phyloP scores from a whole-genome alignment of 1,140 invertebrate genomes.

The Zaprionus africanus region DNA sequence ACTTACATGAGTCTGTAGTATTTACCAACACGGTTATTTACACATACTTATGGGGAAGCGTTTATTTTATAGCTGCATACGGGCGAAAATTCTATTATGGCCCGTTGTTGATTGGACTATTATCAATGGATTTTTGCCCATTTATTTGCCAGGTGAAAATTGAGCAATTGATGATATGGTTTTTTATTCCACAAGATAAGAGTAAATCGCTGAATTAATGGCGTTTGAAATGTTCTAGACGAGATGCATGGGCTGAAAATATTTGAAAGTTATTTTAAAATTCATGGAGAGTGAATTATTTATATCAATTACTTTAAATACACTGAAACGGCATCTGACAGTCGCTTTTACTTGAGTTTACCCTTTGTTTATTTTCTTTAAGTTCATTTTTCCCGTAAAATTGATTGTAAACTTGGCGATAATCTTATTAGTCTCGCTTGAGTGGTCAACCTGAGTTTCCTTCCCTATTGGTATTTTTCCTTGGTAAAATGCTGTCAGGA shows the following conservation, averaged over 20 bases:
- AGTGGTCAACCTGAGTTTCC: background rate
- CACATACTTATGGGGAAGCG: constrained; percentile 43
- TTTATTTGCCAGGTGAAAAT: constrained; percentile 45
- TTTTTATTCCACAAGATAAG: constrained; percentile 19
- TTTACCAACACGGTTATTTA: constrained; percentile 30
- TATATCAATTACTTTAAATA: background rate
- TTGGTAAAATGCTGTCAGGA: constrained; percentile 4
- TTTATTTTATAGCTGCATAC: constrained; percentile 38
- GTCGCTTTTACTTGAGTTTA: background rate
- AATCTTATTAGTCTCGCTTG: background rate
- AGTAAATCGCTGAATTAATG: constrained; percentile 22
- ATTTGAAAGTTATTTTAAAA: background rate
- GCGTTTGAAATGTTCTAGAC: constrained; percentile 1
- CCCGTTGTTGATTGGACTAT: constrained; percentile 36
- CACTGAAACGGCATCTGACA: background rate
- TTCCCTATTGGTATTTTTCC: constrained; percentile 7
- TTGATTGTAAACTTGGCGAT: background rate
- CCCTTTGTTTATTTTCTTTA: background rate
- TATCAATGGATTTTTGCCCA: constrained; percentile 35
- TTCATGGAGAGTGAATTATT: background rate
- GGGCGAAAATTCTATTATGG: constrained; percentile 45
- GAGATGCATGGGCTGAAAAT: background rate
- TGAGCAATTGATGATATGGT: constrained; percentile 30
- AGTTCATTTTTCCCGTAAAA: background rate
- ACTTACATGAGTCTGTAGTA: constrained; percentile 9